Percentiles rank a stretch among this genome's conserved stretches.
These are phyloP conservation scores for Holacanthella duospinosa DNA, from an alignment of 2,888 invertebrate species.

Conservation along the genomic window DNA sequence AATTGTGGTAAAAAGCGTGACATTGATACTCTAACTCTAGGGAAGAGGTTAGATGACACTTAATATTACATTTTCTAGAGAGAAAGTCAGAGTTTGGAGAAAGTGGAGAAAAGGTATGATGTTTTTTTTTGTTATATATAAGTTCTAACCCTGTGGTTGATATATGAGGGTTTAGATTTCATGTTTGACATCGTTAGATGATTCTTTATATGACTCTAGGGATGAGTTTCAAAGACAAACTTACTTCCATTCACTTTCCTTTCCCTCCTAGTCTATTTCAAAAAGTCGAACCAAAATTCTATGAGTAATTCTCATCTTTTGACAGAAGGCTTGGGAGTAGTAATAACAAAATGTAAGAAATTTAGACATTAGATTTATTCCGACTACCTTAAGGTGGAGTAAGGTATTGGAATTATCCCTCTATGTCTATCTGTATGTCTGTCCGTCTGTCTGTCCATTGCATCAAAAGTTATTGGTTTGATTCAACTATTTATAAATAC, in stretches of 20 bases:
- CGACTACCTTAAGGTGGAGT: no score
- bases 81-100: not conserved
- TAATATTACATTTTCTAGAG: not conserved
- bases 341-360: no score
- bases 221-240: conserved; percentile 7
- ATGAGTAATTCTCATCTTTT: not conserved
- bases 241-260: not conserved
- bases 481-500: no score
- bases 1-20: not conserved
- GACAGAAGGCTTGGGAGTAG: not conserved
- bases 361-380: no score
- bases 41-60: not conserved
- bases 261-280: not conserved
- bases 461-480: no score
- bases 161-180: not conserved
- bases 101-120: not conserved
- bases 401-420: no score
- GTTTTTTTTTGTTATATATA: no score
- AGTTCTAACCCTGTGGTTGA: not conserved
- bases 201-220: conserved; percentile 10
- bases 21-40: not conserved
- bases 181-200: conserved; percentile 12
- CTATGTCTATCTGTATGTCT: no score
- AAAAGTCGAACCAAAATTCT: not conserved
- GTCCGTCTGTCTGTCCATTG: no score